phyloP scores from a whole-genome alignment of 2,113 vertebrate genomes.

The Serinus canaria region DNA sequence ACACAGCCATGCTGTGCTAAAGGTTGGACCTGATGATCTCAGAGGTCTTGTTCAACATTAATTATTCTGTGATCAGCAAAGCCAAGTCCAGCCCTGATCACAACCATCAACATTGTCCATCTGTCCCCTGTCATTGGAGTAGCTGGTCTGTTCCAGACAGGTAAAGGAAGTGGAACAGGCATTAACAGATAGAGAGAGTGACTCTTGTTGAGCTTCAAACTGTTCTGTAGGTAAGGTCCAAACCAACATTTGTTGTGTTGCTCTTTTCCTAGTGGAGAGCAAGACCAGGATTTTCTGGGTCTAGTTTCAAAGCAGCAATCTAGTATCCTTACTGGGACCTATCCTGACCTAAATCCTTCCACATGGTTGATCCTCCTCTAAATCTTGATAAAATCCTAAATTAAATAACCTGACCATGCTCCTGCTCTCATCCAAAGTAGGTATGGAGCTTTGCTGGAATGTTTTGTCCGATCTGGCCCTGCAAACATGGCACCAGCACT shows the following conservation, averaged over 20 bases:
- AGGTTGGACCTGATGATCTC: background rate
- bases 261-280: background rate
- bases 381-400: background rate
- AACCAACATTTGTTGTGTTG: background rate
- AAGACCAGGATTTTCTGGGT: background rate
- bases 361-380: background rate
- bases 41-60: background rate
- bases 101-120: background rate
- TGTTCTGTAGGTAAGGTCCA: background rate
- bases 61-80: background rate
- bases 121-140: background rate
- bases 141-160: background rate
- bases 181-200: background rate
- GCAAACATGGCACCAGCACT: background rate
- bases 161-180: background rate
- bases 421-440: background rate
- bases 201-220: background rate
- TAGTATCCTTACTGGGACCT: background rate
- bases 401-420: accelerated
- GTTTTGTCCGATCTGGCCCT: background rate
- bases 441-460: background rate
- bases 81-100: background rate
- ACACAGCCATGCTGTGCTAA: background rate
- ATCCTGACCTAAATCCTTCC: background rate
- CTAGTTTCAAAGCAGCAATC: background rate